Evolutionary conservation across 1,140 invertebrate species (phyloP), one percentile per base, ranked within the genome.

Genomic region (Sinella curviseta): DNA sequence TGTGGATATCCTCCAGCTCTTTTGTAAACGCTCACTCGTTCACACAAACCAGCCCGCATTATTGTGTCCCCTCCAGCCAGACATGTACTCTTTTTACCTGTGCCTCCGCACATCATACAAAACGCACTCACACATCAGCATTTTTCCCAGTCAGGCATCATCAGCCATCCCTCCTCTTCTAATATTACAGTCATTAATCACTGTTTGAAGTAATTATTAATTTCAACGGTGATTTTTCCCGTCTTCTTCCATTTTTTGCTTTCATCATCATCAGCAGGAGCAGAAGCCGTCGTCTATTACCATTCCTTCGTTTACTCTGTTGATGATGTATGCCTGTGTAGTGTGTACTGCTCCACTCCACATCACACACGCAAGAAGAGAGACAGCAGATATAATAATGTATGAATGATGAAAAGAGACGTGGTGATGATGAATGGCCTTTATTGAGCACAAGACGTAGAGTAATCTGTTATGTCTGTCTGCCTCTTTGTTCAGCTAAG

Each of bases 201-300:
- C 26, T 70, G 65, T 70, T 70, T 70, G 65, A 70, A 33, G 65
- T 70, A 70, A 70, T 70, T 70, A 70, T 70, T 70, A 70, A 70
- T 70, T 70, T 70, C 28, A 70, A 70, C 65, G 65, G 65, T 70
- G 65, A 70, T 70, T 70, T 70, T 70, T 14, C 65, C 65, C 2
- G 26, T 33, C 65, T 70, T 33, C 65, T 65, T n/a, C 8, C 57
- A 14, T 65, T 26, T 48, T 48, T 48, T 48, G 57, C 57, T 26
- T 60, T 26, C 39, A 48, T 48, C 39, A 48, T 48, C 39, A 48
- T 48, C 39, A 48, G 39, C 8, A 48, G 39, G 39, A 48, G 39
- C 39, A 48, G 39, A 8, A 48, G 39, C 39, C 8, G 8, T 48
- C 39, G 39, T 48, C 20, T 48, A 48, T 48, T 12, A 48, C 39